Conservation (phyloP, 2,113 vertebrate species). For the Athene noctua region DNA sequence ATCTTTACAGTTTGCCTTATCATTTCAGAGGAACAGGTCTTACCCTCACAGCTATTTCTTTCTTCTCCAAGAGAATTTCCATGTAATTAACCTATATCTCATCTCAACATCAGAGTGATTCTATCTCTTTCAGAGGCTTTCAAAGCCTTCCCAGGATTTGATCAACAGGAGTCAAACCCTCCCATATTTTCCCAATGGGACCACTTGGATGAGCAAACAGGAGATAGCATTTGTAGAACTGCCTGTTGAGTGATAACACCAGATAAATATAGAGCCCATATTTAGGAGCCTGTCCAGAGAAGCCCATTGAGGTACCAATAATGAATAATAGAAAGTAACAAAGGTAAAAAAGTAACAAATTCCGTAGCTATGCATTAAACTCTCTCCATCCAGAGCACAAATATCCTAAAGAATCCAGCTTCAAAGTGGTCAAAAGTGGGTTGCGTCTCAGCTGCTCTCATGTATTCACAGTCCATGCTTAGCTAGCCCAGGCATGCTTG, state of each 20-base stretch:
- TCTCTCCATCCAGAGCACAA: background rate
- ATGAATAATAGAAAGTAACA: background rate
- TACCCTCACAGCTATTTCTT: background rate
- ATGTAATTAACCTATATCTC: background rate
- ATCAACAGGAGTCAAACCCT: background rate
- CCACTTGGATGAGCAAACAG: background rate
- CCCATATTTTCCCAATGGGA: background rate
- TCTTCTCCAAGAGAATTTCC: background rate
- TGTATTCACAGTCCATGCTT: no score
- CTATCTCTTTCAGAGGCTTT: background rate
- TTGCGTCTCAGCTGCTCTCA: background rate
- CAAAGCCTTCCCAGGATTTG: background rate
- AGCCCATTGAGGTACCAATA: background rate
- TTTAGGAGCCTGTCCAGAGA: background rate
- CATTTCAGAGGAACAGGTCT: background rate
- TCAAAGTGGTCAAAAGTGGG: background rate
- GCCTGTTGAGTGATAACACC: background rate
- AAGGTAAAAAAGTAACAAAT: background rate
- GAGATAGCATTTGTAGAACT: background rate
- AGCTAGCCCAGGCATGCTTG: background rate
- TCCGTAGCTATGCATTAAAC: constrained; percentile 7
- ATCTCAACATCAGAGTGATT: background rate
- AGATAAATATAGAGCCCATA: background rate
- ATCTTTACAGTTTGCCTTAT: background rate
- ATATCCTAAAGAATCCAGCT: background rate